phyloP scores from a whole-genome alignment of 2,797 vertebrate species.

The Limosa lapponica region DNA sequence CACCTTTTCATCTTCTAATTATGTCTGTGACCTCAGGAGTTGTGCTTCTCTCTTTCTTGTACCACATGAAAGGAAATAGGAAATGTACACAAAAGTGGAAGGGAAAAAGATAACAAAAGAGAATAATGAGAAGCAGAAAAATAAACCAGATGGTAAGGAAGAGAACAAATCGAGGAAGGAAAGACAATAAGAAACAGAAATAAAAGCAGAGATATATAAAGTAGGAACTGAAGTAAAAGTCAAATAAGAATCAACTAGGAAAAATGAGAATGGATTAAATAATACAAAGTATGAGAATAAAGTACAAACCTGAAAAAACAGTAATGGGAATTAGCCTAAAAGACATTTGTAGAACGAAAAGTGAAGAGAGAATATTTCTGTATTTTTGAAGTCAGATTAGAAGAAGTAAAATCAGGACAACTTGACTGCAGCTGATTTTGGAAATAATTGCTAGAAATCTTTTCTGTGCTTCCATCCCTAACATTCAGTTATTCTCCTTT shows the following conservation, averaged over 20 bases:
- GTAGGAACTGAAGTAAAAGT: not conserved
- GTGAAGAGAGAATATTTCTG: not conserved
- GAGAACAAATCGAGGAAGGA: not conserved
- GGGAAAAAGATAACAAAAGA: not conserved
- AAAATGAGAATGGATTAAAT: not conserved
- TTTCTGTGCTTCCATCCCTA: not conserved
- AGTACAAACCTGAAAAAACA: not conserved
- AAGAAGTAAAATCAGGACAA: constrained; percentile 10
- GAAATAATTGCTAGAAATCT: constrained; percentile 29
- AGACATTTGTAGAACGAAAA: not conserved
- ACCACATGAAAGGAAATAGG: not conserved
- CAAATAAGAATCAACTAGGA: not conserved
- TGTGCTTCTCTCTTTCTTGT: not conserved
- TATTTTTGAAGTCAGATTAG: constrained; percentile 7
- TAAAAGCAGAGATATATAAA: not conserved
- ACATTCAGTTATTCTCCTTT: constrained; percentile 10
- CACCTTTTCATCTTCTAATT: not conserved
- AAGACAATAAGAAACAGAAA: not conserved
- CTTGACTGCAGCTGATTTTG: not conserved
- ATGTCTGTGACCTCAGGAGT: not conserved
- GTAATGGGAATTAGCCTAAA: not conserved
- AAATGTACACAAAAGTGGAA: not conserved
- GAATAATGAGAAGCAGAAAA: not conserved
- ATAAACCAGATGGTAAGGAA: not conserved
- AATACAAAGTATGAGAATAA: not conserved